Percentiles rank a stretch among this genome's conserved stretches.
phyloP scores from a whole-genome alignment of 2,888 invertebrate genomes.

The Heliconius aoede region DNA sequence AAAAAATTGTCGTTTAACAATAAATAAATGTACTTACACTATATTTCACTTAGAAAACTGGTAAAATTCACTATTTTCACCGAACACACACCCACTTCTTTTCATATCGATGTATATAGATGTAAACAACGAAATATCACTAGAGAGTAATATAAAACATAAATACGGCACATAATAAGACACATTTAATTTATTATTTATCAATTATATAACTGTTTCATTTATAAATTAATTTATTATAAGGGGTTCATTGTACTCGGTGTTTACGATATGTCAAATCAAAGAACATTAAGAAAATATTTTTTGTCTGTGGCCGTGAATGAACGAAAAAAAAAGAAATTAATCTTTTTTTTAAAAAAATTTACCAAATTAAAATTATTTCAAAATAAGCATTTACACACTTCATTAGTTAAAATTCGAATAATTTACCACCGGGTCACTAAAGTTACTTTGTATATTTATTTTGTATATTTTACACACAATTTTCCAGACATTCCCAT shows the following conservation, averaged over 20 bases:
- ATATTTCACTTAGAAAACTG: constrained; percentile 5
- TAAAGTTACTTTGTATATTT: no score
- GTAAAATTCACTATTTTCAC: constrained; percentile 2
- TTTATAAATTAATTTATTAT: constrained; percentile 53
- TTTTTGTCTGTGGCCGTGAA: constrained; percentile 16
- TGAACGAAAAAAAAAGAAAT: no score
- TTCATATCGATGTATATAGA: constrained; percentile 38
- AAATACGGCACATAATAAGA: constrained; percentile 49
- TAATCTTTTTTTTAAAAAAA: not conserved
- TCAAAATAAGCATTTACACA: no score
- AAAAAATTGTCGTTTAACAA: not conserved
- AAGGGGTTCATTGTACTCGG: constrained; percentile 71
- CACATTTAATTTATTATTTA: constrained; percentile 62
- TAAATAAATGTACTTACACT: not conserved
- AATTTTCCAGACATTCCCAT: no score
- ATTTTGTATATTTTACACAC: no score
- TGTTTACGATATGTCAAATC: constrained; percentile 69
- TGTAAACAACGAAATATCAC: constrained; percentile 40
- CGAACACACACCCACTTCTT: constrained; percentile 62
- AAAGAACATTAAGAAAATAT: constrained; percentile 42
- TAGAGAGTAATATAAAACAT: constrained; percentile 38
- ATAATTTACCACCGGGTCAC: no score
- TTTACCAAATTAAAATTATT: no score
- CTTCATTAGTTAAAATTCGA: no score
- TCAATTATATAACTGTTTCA: constrained; percentile 50